Evolutionary conservation across 2,888 invertebrate genomes (phyloP).

Genomic region (Sesia apiformis): DNA sequence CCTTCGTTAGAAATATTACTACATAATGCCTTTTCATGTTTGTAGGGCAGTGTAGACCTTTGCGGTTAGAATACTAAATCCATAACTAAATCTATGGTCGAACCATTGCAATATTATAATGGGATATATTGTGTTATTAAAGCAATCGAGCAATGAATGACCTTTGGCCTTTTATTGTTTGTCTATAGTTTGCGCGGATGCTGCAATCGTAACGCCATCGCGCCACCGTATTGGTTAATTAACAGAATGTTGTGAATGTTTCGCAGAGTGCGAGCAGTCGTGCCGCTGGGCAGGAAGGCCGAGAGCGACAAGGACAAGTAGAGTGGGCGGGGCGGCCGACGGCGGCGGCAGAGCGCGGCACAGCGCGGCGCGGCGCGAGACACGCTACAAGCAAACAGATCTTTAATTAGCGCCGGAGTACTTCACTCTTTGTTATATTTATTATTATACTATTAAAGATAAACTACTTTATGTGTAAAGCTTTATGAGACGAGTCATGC

Average conservation of each 20-base stretch:
- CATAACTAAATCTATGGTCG: too few relatives aligned
- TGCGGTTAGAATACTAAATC: too few relatives aligned
- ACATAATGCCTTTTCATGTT: too few relatives aligned
- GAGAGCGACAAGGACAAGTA: constrained; percentile 91
- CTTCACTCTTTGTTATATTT: constrained; percentile 69
- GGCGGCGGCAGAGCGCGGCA: constrained; percentile 38
- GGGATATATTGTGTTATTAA: too few relatives aligned
- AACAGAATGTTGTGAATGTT: too few relatives aligned
- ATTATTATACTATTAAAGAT: constrained; percentile 63
- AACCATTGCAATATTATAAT: too few relatives aligned
- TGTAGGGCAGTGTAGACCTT: too few relatives aligned
- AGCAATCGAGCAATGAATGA: not conserved
- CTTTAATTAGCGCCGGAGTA: constrained; percentile 39
- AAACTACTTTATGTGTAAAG: constrained; percentile 67
- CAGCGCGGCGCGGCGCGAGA: constrained; percentile 76
- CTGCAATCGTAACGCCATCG: too few relatives aligned
- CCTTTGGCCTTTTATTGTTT: not conserved
- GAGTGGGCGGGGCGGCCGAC: constrained; percentile 24
- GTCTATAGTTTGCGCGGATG: not conserved
- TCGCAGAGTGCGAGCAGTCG: constrained; percentile 87
- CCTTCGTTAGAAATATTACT: too few relatives aligned
- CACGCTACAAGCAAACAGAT: constrained; percentile 8
- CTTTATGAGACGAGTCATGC: constrained; percentile 72
- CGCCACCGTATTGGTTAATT: too few relatives aligned
- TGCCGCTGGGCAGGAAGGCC: constrained; percentile 90